Conservation (phyloP, 2,113 vertebrate species). For the Engystomops pustulosus region DNA sequence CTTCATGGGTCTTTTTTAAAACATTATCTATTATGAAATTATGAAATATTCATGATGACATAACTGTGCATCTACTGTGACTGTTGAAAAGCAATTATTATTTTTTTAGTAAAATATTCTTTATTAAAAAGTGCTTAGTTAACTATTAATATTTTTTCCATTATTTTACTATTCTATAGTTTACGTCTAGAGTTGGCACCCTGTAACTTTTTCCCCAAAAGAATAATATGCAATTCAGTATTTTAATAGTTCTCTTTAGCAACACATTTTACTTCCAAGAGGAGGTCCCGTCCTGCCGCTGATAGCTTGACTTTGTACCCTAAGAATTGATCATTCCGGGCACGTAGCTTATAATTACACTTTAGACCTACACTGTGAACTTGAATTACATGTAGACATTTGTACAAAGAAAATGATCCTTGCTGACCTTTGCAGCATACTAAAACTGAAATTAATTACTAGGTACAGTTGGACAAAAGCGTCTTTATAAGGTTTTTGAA, state of each 20-base stretch:
- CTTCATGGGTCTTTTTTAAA: no score
- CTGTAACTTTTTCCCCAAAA: not conserved
- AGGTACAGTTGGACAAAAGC: constrained; percentile 48
- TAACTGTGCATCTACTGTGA: no score
- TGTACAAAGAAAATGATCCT: constrained; percentile 56
- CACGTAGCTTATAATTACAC: constrained; percentile 52
- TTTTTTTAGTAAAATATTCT: not conserved
- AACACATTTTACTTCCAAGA: not conserved
- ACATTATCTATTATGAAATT: no score
- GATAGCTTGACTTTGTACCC: constrained; percentile 22
- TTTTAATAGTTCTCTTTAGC: constrained; percentile 21
- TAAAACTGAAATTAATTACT: constrained; percentile 55
- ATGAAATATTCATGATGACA: no score
- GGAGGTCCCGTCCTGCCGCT: constrained; percentile 11
- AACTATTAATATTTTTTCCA: not conserved
- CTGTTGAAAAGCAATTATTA: no score
- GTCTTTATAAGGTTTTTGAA: constrained; percentile 15
- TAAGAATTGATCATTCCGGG: constrained; percentile 41
- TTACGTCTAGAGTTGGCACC: not conserved
- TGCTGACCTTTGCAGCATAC: constrained; percentile 54
- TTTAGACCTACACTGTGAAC: constrained; percentile 48
- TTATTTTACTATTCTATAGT: not conserved
- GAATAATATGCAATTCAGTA: not conserved
- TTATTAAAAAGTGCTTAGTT: not conserved
- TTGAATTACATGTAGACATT: constrained; percentile 55